These are phyloP conservation scores for Salticus scenicus DNA, from an alignment of 2,888 invertebrate species.

Conservation along the genomic window DNA sequence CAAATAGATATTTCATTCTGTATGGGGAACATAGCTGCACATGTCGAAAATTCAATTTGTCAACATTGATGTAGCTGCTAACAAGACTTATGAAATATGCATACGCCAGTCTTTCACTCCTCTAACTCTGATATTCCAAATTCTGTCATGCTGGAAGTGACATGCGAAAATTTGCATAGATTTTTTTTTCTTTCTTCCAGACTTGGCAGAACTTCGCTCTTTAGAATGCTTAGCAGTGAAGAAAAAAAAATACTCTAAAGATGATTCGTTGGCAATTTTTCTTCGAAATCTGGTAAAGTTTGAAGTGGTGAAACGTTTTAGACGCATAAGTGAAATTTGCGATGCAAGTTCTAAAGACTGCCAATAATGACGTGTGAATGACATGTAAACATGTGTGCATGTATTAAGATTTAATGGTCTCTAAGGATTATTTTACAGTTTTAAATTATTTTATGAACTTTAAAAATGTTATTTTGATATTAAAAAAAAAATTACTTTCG, in stretches of 20 bases:
- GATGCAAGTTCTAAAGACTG: no score
- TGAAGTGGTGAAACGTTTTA: background rate
- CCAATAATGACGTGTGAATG: no score
- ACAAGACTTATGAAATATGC: conserved; percentile 5
- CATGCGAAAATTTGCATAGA: background rate
- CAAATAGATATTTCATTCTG: background rate
- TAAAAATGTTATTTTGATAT: no score
- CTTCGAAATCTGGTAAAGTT: background rate
- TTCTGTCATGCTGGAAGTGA: background rate
- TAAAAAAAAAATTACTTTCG: no score
- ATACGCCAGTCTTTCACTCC: background rate
- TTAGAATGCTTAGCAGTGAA: background rate
- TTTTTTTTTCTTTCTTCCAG: background rate
- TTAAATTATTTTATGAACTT: no score
- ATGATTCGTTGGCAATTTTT: background rate
- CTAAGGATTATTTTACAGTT: no score
- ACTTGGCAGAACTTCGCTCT: background rate
- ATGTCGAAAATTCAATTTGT: background rate
- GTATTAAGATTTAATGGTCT: no score
- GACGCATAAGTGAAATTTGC: no score
- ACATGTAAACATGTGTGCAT: no score
- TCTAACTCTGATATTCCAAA: background rate
- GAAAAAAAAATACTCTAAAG: background rate
- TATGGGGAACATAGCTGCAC: background rate
- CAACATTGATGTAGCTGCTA: background rate